Percentiles rank a stretch among this genome's conserved stretches.
phyloP scores from a whole-genome alignment of 2,113 vertebrate species.

The Carassius carassius region DNA sequence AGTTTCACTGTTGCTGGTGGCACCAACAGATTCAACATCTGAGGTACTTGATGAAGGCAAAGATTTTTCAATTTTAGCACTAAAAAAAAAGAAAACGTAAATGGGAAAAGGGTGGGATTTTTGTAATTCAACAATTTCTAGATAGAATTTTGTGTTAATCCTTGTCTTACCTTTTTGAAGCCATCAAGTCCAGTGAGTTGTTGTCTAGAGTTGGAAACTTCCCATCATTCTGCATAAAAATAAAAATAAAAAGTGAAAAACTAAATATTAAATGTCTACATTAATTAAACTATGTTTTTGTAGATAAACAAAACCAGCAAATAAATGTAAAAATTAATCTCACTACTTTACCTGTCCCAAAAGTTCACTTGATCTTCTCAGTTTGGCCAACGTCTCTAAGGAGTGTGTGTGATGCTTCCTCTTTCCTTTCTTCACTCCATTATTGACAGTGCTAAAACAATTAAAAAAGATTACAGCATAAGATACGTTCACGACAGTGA shows the following conservation, averaged over 20 bases:
- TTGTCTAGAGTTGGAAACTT: slow-evolving; percentile 73
- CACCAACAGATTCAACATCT: slow-evolving; percentile 91
- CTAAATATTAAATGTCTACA: neutral
- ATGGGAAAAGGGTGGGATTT: slow-evolving; percentile 47
- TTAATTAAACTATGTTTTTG: neutral
- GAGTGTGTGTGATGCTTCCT: slow-evolving; percentile 85
- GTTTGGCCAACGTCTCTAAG: slow-evolving; percentile 80
- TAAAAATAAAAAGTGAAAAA: slow-evolving; percentile 27
- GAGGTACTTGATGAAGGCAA: slow-evolving; percentile 89
- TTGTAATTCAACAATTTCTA: neutral
- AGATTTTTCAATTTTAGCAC: slow-evolving; percentile 82
- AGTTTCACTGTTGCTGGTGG: slow-evolving; percentile 96
- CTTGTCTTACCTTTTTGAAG: slow-evolving; percentile 83
- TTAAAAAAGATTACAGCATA: neutral
- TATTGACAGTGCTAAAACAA: slow-evolving; percentile 69
- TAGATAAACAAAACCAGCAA: neutral
- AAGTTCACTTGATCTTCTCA: slow-evolving; percentile 68
- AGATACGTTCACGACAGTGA: neutral
- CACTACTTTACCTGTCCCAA: slow-evolving; percentile 68
- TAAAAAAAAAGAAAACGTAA: slow-evolving; percentile 31
- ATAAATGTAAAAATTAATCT: neutral
- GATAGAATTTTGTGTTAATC: slow-evolving; percentile 42
- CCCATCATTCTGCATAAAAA: slow-evolving; percentile 64
- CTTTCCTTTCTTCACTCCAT: slow-evolving; percentile 90
- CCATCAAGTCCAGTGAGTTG: slow-evolving; percentile 81